Conservation (phyloP, 2,797 vertebrate species). For the Microctenopoma lineatum region DNA sequence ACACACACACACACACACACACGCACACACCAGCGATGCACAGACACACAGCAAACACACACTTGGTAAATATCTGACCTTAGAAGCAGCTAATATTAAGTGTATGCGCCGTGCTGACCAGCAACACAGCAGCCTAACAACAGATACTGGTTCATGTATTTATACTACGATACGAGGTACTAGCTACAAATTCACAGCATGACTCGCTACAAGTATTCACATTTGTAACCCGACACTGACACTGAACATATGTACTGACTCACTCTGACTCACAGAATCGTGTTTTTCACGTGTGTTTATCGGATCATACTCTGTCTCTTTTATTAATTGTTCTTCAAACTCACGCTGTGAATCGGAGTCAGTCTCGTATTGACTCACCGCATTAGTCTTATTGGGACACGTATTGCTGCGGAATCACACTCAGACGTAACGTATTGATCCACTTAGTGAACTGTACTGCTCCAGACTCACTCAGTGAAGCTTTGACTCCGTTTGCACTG, state of each 20-base stretch:
- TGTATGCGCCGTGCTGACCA: slow-evolving; percentile 13
- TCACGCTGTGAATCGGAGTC: neutral
- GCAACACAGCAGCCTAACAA: neutral
- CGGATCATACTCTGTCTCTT: neutral
- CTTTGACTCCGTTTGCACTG: too few species aligned
- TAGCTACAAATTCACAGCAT: neutral
- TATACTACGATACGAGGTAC: neutral
- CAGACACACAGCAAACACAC: slow-evolving; percentile 11
- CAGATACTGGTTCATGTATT: neutral
- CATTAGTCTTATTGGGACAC: too few species aligned
- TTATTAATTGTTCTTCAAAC: too few species aligned
- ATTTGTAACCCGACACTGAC: neutral
- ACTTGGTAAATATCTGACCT: slow-evolving; percentile 35
- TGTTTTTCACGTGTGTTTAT: neutral
- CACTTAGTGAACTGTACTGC: too few species aligned
- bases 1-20: slow-evolving; percentile 34
- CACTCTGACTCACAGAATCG: neutral
- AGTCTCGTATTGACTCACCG: neutral
- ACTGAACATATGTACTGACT: too few species aligned
- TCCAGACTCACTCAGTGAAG: neutral
- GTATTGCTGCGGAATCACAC: neutral
- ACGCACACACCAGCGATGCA: slow-evolving; percentile 9
- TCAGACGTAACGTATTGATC: neutral
- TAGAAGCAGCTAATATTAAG: slow-evolving; percentile 38
- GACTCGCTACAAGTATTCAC: neutral